phyloP scores from a whole-genome alignment of 2,113 vertebrate species.

The Dipodomys spectabilis region DNA sequence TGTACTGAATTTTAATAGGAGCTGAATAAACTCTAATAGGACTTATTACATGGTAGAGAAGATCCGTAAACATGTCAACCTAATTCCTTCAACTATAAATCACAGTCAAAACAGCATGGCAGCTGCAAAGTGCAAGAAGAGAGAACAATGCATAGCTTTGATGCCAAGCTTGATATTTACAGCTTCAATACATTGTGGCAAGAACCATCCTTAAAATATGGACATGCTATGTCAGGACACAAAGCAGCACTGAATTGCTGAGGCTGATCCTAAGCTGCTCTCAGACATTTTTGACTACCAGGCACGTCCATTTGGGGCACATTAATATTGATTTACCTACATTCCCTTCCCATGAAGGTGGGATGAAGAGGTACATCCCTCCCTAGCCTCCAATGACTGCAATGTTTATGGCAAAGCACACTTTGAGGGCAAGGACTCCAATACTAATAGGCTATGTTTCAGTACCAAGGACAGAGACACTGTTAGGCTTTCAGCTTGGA shows the following conservation, averaged over 20 bases:
- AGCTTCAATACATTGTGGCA: neutral
- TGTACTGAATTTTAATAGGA: conserved; percentile 13
- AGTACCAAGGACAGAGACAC: conserved; percentile 68
- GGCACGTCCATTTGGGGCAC: neutral
- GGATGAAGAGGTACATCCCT: neutral
- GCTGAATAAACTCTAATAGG: neutral
- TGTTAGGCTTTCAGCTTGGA: accelerated
- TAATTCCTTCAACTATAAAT: conserved; percentile 20
- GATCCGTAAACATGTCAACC: neutral
- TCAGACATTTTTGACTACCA: neutral
- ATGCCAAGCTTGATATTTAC: neutral
- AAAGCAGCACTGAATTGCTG: neutral
- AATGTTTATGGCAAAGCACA: neutral
- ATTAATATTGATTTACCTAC: neutral
- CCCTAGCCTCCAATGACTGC: too few relatives aligned
- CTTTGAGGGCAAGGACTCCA: neutral
- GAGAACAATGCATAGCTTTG: neutral
- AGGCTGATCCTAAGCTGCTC: neutral
- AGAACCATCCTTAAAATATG: neutral
- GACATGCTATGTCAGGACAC: neutral
- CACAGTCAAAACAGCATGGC: neutral
- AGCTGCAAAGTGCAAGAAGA: neutral
- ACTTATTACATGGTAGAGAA: neutral
- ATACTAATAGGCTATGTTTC: neutral
- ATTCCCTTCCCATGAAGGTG: neutral